A percentile compares a stretch with the other conserved stretches of the same genome.
Evolutionary conservation across 2,888 invertebrate species (phyloP).

Genomic region (Agapostemon virescens): DNA sequence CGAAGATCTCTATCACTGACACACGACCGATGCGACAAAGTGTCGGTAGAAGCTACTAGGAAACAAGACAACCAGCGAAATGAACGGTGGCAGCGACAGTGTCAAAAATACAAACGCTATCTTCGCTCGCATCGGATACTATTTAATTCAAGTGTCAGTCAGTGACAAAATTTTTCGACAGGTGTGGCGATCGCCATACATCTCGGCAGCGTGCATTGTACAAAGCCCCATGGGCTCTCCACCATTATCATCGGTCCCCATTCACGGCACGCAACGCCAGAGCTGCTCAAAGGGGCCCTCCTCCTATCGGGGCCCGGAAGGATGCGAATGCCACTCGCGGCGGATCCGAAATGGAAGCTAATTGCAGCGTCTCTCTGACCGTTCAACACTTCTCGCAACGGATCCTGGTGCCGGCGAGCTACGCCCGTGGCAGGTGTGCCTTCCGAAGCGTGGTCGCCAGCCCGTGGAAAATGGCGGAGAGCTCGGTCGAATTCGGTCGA

Average conservation of each 20-base stretch:
- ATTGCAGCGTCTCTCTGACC: neutral
- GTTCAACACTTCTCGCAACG: constrained; percentile 2
- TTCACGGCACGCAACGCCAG: neutral
- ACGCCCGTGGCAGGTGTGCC: constrained; percentile 46
- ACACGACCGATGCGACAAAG: neutral
- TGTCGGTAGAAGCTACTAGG: neutral
- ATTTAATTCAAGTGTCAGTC: neutral
- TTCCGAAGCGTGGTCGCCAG: constrained; percentile 33
- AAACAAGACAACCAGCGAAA: neutral
- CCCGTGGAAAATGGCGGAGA: constrained; percentile 47
- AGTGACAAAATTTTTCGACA: neutral
- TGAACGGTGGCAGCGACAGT: neutral
- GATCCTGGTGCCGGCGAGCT: neutral
- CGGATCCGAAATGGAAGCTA: neutral
- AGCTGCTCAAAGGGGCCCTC: neutral
- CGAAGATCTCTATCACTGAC: neutral
- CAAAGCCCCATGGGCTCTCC: neutral
- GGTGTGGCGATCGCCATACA: neutral
- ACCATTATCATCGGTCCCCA: constrained; percentile 6
- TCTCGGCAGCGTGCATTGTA: neutral
- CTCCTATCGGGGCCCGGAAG: neutral
- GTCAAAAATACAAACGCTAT: neutral
- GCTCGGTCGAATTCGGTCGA: constrained; percentile 37
- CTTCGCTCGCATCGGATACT: neutral
- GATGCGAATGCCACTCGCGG: neutral